Conservation (phyloP, 92 coral and sea anemone species). For the Scolanthus callimorphus region DNA sequence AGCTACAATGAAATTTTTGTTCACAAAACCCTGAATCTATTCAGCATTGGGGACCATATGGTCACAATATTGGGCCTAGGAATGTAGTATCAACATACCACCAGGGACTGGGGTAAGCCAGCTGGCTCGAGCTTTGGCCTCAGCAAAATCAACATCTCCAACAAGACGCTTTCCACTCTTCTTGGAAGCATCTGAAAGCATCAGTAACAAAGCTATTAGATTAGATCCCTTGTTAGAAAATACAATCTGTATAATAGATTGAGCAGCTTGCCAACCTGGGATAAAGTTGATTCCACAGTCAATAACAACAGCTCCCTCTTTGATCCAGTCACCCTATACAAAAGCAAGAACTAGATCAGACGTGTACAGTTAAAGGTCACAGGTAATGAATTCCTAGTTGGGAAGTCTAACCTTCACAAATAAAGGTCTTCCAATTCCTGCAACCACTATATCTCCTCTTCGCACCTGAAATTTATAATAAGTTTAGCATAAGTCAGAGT, state of each 20-base stretch:
- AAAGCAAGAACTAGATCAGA: too few species aligned
- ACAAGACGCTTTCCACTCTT: constrained; percentile 94
- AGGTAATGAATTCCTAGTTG: neutral
- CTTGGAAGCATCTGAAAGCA: constrained; percentile 69
- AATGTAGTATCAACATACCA: constrained; percentile 64
- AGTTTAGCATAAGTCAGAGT: too few species aligned
- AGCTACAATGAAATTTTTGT: too few species aligned
- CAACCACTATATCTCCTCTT: constrained; percentile 96
- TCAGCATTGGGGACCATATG: too few species aligned
- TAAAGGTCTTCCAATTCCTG: constrained; percentile 85
- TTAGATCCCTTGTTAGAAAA: neutral
- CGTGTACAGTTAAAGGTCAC: too few species aligned
- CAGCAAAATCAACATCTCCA: constrained; percentile 95
- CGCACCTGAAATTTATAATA: constrained; percentile 82
- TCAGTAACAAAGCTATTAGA: neutral
- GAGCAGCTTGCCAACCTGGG: too few species aligned
- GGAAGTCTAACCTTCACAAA: constrained; percentile 70
- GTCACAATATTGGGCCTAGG: too few species aligned
- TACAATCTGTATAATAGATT: too few species aligned
- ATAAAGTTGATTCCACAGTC: constrained; percentile 98
- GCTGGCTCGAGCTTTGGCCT: constrained; percentile 80
- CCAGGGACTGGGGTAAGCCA: constrained; percentile 99
- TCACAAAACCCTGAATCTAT: too few species aligned
- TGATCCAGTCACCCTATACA: constrained; percentile 84
- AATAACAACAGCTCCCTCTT: constrained; percentile 94